phyloP scores from a whole-genome alignment of 2,797 vertebrate species.

The Esox masquinongy region DNA sequence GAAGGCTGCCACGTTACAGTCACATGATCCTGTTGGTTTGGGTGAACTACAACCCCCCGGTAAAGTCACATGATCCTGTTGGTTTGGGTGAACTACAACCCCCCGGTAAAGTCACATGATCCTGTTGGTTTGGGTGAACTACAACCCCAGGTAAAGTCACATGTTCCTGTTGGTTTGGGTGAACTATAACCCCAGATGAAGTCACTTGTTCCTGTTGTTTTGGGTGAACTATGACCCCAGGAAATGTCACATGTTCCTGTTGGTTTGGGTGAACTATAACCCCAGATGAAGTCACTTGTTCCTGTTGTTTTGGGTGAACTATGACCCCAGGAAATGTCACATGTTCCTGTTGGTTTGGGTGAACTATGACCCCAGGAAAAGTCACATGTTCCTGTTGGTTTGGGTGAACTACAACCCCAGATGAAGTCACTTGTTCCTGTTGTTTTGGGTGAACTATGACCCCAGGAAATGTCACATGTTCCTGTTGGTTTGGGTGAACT shows the following conservation, averaged over 20 bases:
- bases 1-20: background rate
- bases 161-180: constrained; percentile 7
- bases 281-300: constrained; percentile 21
- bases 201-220: constrained; percentile 18
- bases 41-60: constrained; percentile 35
- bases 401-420: constrained; percentile 37
- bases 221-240: constrained; percentile 34
- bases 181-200: constrained; percentile 33
- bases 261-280: constrained; percentile 32
- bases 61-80: too few species aligned
- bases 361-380: constrained; percentile 29
- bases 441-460: constrained; percentile 30
- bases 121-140: constrained; percentile 31
- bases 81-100: constrained; percentile 34
- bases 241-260: background rate
- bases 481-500: constrained; percentile 30
- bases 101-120: constrained; percentile 21
- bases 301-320: constrained; percentile 25
- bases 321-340: constrained; percentile 24
- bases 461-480: constrained; percentile 20
- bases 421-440: constrained; percentile 1
- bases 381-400: constrained; percentile 1
- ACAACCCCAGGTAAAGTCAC: constrained; percentile 18
- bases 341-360: constrained; percentile 22
- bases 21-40: constrained; percentile 20